A percentile compares a stretch with the other conserved stretches of the same genome.
These are phyloP conservation scores for Coptodon bakossiorum DNA, from an alignment of 2,113 vertebrate species.

Conservation along the genomic window DNA sequence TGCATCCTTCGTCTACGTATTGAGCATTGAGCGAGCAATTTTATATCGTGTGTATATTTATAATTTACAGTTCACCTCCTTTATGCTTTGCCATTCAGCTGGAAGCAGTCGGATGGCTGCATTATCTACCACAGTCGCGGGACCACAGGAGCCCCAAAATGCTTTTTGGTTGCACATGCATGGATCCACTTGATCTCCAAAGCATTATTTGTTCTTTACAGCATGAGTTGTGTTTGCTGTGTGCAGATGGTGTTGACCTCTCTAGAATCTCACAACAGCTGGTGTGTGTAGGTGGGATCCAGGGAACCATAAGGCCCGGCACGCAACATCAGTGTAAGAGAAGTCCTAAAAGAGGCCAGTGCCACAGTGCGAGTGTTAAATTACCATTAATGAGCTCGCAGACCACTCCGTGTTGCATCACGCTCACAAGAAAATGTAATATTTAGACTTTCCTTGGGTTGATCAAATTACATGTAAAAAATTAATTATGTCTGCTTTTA, in stretches of 20 bases:
- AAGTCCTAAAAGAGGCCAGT: neutral
- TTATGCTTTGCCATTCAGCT: conserved; percentile 21
- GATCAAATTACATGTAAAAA: conserved; percentile 1
- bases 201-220: neutral
- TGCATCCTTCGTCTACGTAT: neutral
- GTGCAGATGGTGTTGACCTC: neutral
- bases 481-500: neutral
- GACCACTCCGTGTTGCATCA: neutral
- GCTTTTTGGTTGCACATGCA: neutral
- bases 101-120: conserved; percentile 16
- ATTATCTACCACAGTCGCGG: conserved; percentile 6
- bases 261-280: neutral
- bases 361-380: neutral
- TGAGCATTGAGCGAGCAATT: neutral
- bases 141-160: neutral
- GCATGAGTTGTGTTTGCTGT: neutral
- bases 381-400: neutral
- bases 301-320: neutral
- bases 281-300: neutral
- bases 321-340: neutral
- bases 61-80: neutral
- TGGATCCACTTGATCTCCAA: conserved; percentile 28
- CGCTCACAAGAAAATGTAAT: neutral
- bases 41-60: neutral
- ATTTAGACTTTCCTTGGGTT: neutral